These are phyloP conservation scores for Nomada goodeniana DNA, from an alignment of 2,888 invertebrate species.

Conservation along the genomic window DNA sequence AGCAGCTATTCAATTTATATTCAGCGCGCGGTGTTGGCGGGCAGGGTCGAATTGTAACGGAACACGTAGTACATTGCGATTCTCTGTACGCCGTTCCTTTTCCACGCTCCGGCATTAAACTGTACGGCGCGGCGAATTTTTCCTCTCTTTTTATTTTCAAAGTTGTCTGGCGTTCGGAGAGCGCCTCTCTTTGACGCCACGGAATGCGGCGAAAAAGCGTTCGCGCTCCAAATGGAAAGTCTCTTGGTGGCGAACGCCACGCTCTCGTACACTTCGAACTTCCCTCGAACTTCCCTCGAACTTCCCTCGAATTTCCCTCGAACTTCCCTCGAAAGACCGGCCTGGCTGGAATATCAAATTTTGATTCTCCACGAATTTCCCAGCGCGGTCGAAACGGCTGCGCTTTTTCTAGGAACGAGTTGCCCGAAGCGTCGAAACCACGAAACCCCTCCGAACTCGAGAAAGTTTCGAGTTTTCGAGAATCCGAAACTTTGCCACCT, in stretches of 20 bases:
- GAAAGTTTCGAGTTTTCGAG: no score
- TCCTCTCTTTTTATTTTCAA: constrained; percentile 11
- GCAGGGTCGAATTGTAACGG: constrained; percentile 55
- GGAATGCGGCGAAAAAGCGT: constrained; percentile 27
- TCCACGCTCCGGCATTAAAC: constrained; percentile 33
- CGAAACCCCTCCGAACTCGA: no score
- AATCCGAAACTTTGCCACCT: no score
- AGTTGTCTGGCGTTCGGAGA: constrained; percentile 18
- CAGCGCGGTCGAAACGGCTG: not conserved
- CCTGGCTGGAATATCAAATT: not conserved
- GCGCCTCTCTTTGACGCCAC: constrained; percentile 38
- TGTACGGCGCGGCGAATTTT: constrained; percentile 11
- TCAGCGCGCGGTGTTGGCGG: constrained; percentile 12
- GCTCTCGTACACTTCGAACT: constrained; percentile 12
- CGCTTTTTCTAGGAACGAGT: no score
- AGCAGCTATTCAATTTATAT: constrained; percentile 60
- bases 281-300: no score
- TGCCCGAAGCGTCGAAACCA: no score
- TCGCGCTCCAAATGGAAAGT: constrained; percentile 30
- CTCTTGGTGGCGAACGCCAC: not conserved
- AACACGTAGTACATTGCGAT: constrained; percentile 49
- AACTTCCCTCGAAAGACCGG: not conserved
- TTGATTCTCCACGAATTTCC: not conserved
- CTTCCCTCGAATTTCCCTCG: no score
- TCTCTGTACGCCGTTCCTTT: constrained; percentile 25